Conservation (phyloP, 2,888 invertebrate genomes). For the Calameuta idolon region DNA sequence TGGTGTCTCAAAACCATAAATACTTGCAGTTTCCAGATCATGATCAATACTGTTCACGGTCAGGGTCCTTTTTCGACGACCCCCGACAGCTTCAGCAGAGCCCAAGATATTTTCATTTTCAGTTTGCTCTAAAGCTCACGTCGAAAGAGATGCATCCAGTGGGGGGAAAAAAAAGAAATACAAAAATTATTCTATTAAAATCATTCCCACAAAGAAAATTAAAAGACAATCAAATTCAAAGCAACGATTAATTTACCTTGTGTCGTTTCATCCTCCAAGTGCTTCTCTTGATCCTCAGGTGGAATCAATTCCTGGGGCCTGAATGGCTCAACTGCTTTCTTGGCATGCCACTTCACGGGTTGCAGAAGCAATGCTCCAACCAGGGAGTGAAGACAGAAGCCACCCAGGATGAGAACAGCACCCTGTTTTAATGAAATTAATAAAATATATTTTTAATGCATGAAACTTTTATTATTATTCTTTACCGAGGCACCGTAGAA, state of each 20-base stretch:
- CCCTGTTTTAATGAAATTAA: conserved; percentile 60
- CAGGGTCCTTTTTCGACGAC: conserved; percentile 30
- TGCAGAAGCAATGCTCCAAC: conserved; percentile 74
- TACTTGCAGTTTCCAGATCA: conserved; percentile 63
- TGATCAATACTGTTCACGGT: conserved; percentile 54
- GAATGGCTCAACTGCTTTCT: not conserved
- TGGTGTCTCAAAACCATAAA: conserved; percentile 67
- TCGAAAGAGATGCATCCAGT: not conserved
- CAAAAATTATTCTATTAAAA: not conserved
- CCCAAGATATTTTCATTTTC: not conserved
- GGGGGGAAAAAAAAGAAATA: not conserved
- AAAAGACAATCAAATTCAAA: not conserved
- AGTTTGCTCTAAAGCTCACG: not conserved
- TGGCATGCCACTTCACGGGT: conserved; percentile 77
- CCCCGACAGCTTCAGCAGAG: conserved; percentile 32
- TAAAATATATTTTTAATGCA: not conserved
- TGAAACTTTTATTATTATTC: not conserved
- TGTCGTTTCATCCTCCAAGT: not conserved
- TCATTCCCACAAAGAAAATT: not conserved
- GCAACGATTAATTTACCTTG: not conserved
- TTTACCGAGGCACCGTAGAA: conserved; percentile 69
- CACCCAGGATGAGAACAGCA: conserved; percentile 74
- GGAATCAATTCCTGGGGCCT: not conserved
- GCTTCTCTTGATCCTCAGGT: not conserved
- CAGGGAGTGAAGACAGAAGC: conserved; percentile 73